Base-by-base conservation (phyloP, 2,888 invertebrate species). In the Pedicia rivosa region DNA sequence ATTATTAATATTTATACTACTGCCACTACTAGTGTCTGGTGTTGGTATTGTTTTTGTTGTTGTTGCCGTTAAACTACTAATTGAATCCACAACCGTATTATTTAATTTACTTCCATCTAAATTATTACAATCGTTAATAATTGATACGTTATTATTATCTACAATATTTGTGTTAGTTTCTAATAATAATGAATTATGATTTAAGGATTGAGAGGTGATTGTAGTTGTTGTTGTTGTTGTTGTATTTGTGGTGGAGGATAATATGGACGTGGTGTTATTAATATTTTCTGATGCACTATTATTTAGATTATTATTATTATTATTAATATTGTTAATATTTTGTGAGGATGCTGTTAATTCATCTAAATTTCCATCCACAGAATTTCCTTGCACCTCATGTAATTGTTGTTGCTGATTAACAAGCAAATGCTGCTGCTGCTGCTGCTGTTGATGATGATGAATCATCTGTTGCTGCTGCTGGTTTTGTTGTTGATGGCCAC, bases 361-460 rank as follows among this genome's bases (percentile, higher is more conserved):
- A 32, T 41, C 40, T 38, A 41, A 36, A 30, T 31, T 38, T 30
- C 35, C 36, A 40, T 40, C 37, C 39, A 35, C 36, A 34, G 37
- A 31, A 37, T 39, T 37, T 39, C 39, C 37, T 42, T 37, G 41
- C 41, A 39, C 39, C 41, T 42, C 40, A 20, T 37, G 19, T 29
- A 35, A 28, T 30, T 42, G 41, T 40, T 40, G 42, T 35, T 37
- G 42, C 55, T 53, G 52, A 56, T 53, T 56, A 58, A 47, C 59
- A 57, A 53, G 56, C 62, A 50, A 60, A 50, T 52, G 60, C 40
- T 33, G 40, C 39, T 20, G 41, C 36, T 36, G 44, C 31, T 30
- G 37, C 25, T 37, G 37, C 25, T 32, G 36, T 14, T 22, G 31
- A 17, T 26, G 25, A 15, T 25, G 25, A 25, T 25, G 16, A 17